Base-by-base conservation (phyloP, 2,888 invertebrate genomes). In the Tipula unca region DNA sequence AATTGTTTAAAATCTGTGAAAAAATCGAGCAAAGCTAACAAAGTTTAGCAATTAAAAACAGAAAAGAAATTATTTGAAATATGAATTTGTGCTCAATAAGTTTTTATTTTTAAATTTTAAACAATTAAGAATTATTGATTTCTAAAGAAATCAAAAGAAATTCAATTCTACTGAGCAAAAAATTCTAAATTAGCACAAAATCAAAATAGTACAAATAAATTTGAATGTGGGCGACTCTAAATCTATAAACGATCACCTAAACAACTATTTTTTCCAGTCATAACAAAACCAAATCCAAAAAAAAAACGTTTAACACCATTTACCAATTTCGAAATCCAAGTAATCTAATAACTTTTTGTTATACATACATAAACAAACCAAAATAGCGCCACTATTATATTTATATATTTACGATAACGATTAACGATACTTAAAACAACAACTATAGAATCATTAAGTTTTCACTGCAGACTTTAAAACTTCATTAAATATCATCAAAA, bases 341-440 rank as follows among this genome's bases (percentile, higher is more conserved):
- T 69, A 69, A 69, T 69, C 69, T 69, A 69, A 69, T 69, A 20
- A 69, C 69, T 10, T 69, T 69, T 25, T 25, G 69, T 20, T 69
- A 69, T 69, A 48, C 17, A 69, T 25, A 69, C 13, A 69, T n/a
- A 54, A 17, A 69, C 25, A 48, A 48, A 48, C 48, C 3, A 14
- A 39, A 69, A 69, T 69, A 69, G 69, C 69, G 69, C 69, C 69
- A 69, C 69, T 69, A 69, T 69, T 69, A 25, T 54, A 54, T 54
- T 17, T 17, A 54, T 69, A 69, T 25, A 69, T 69, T 69, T 69
- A 69, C 25, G 69, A 69, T 69, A 69, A 69, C 25, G 14, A 69
- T 69, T 69, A 69, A 69, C 69, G 25, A 69, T 69, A 17, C 8
- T 54, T 3, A 54, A 54, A 54, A 54, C 48, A 54, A n/a, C 48